Base-by-base conservation (phyloP, 2,888 invertebrate species). In the Aspidiotus rigidus region DNA sequence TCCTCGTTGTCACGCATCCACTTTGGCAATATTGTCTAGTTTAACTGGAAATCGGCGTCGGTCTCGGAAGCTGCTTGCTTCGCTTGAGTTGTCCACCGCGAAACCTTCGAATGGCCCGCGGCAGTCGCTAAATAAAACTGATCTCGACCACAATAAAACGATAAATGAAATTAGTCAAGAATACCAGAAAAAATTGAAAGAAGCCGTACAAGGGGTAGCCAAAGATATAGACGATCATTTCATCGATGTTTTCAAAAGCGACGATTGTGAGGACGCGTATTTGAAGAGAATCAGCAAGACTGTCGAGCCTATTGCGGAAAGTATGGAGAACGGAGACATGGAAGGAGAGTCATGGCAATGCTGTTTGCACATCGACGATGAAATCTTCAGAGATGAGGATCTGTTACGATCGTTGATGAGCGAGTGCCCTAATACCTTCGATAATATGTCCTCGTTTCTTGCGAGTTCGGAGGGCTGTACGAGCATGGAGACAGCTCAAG, bases 1-100 rank as follows among this genome's bases (percentile, higher is more conserved):
- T 0, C 93, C 93, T 0, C 81, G 93, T 28, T 92, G 92, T 77
- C 92, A 93, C 76, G 92, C 92, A 0, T 91, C 91, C 0, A 93
- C 93, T 0, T 78, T 91, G 71, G 92, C 92, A 0, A 89, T 92
- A 16, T 28, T 67, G 15, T 67, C 67, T 28, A 67, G 67, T 59
- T 53, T 70, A 84, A 64, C 64, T 7, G 57, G 56, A n/a, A 49
- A 60, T 49, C 60, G 67, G 17, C n/a, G 67, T 7, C 57, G 67
- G 6, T 67, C 67, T n/a, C 59, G 67, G 15, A 67, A 67, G 42
- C 15, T 67, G 44, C 67, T 42, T 39, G 28, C 49, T 11, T n/a
- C 10, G 39, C n/a, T 60, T 7, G 67, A 67, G 40, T 28, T 10
- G 2, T 13, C 16, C 13, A 28, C 8, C 17, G 13, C 59, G 2